A percentile compares a stretch with the other conserved stretches of the same genome.
These are phyloP conservation scores for Echinarachnius parma DNA, from an alignment of 53 echinoderm and acorn worm genomes.

Conservation along the genomic window DNA sequence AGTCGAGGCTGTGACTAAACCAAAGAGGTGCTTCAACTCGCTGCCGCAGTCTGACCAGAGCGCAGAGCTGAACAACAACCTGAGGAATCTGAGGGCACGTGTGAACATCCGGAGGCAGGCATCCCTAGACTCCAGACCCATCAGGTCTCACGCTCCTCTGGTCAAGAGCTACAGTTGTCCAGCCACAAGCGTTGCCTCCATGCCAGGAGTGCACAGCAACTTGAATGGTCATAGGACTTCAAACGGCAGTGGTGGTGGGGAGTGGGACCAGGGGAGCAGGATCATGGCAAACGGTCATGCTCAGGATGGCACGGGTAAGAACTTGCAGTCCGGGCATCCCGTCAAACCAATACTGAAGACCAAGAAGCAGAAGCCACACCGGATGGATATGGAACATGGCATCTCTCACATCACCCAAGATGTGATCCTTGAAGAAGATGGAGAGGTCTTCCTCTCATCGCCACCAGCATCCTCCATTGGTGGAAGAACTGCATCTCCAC, in stretches of 20 bases:
- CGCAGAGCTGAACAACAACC: conserved; percentile 26
- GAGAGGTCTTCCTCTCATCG: conserved; percentile 23
- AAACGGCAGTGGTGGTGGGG: background rate
- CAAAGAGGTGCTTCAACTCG: background rate
- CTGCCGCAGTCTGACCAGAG: background rate
- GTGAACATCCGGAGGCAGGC: conserved; percentile 13
- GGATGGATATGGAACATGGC: conserved; percentile 44
- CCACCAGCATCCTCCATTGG: too few species aligned
- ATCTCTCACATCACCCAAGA: conserved; percentile 41
- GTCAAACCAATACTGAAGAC: conserved; percentile 36
- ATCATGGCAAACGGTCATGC: conserved; percentile 21
- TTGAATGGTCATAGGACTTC: too few species aligned
- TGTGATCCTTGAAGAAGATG: conserved; percentile 35
- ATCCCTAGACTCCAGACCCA: conserved; percentile 19
- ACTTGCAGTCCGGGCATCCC: background rate
- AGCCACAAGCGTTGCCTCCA: background rate
- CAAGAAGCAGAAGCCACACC: conserved; percentile 30
- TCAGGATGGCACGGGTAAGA: conserved; percentile 9
- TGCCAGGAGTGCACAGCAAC: too few species aligned
- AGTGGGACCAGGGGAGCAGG: background rate
- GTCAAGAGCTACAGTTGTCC: conserved; percentile 31
- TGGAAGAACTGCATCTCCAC: too few species aligned
- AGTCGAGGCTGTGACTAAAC: background rate
- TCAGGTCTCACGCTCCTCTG: conserved; percentile 10
- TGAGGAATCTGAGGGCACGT: conserved; percentile 30